Percentiles rank a stretch among this genome's conserved stretches.
These are phyloP conservation scores for Harlomillsia oculata DNA, from an alignment of 1,140 invertebrate species.

Conservation along the genomic window DNA sequence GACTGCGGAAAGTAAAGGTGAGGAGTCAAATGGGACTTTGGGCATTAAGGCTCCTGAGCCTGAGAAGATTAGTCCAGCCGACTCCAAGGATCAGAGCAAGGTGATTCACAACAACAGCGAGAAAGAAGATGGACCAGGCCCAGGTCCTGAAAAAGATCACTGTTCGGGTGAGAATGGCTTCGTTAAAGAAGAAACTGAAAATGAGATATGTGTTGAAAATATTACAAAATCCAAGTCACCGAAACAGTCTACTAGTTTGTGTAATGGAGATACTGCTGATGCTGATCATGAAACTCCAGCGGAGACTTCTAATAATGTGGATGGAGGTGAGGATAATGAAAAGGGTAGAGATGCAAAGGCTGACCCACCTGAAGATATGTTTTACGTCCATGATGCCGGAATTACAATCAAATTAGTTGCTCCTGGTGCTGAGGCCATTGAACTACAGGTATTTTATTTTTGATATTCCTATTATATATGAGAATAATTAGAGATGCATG, in stretches of 20 bases:
- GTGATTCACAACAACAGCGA: no score
- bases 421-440: slow-evolving; percentile 77
- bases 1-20: not conserved
- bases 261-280: not conserved
- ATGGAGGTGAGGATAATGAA: slow-evolving; percentile 46
- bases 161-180: no score
- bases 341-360: slow-evolving; percentile 42
- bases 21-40: not conserved
- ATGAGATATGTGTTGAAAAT: no score
- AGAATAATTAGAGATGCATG: not conserved
- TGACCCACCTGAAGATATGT: slow-evolving; percentile 60
- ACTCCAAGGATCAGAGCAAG: no score
- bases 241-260: no score
- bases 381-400: slow-evolving; percentile 79
- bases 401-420: slow-evolving; percentile 85
- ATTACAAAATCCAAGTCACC: no score
- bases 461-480: not conserved
- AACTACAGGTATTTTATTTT: slow-evolving; percentile 61
- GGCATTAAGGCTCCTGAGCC: no score
- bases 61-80: no score
- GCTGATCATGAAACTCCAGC: not conserved
- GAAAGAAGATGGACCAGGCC: no score
- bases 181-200: no score
- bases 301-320: slow-evolving; percentile 24
- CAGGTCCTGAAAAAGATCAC: no score